Conservation (phyloP, 1,140 invertebrate species). For the Catajapyx aquilonaris region DNA sequence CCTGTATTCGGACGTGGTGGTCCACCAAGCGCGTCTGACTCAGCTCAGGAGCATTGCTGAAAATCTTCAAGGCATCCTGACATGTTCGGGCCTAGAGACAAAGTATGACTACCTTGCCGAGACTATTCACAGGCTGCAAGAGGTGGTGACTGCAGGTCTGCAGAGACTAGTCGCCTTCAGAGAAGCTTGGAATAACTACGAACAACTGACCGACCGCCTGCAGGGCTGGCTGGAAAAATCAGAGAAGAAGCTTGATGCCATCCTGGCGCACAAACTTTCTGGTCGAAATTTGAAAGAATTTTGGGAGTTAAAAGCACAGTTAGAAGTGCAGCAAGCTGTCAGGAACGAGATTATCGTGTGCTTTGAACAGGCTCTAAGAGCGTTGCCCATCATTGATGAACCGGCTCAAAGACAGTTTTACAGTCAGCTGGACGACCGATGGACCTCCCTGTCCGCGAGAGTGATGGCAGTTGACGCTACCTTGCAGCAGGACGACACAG, state of each 20-base stretch:
- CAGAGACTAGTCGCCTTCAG: slow-evolving; percentile 43
- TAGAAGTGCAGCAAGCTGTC: slow-evolving; percentile 60
- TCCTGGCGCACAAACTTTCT: slow-evolving; percentile 28
- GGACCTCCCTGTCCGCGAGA: slow-evolving; percentile 37
- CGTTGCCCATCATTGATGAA: slow-evolving; percentile 57
- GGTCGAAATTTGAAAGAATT: slow-evolving; percentile 51
- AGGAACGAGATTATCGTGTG: slow-evolving; percentile 42
- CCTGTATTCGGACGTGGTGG: slow-evolving; percentile 46
- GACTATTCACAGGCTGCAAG: slow-evolving; percentile 41
- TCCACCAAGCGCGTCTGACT: slow-evolving; percentile 49
- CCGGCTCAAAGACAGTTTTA: slow-evolving; percentile 53
- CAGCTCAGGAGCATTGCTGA: slow-evolving; percentile 47
- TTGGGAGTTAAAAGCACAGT: slow-evolving; percentile 71
- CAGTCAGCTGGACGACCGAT: slow-evolving; percentile 47
- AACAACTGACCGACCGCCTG: slow-evolving; percentile 41
- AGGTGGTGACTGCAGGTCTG: slow-evolving; percentile 45
- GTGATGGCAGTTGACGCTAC: slow-evolving; percentile 40
- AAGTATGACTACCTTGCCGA: slow-evolving; percentile 43
- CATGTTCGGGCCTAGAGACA: slow-evolving; percentile 44
- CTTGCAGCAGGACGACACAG: slow-evolving; percentile 40
- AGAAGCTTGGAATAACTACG: slow-evolving; percentile 51
- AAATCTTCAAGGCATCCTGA: slow-evolving; percentile 45
- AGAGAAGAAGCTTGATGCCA: slow-evolving; percentile 34
- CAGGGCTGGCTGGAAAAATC: slow-evolving; percentile 49
- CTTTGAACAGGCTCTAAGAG: slow-evolving; percentile 51